A percentile compares a stretch with the other conserved stretches of the same genome.
Evolutionary conservation across 2,113 vertebrate genomes (phyloP).

Genomic region (Loxodonta africana): DNA sequence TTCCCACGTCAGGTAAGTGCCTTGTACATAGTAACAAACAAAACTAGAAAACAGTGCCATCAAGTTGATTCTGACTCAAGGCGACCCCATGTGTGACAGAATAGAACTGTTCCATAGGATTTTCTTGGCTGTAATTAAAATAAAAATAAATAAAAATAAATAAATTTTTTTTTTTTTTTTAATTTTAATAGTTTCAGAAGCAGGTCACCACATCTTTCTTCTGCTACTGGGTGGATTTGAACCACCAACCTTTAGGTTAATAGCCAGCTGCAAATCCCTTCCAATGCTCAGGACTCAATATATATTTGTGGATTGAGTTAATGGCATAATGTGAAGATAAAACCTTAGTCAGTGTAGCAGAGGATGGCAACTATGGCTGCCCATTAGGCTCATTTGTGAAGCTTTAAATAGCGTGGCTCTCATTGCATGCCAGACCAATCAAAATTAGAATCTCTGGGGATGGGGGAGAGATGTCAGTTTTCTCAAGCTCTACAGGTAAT

Average conservation of each 20-base stretch:
- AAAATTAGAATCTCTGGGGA: not conserved
- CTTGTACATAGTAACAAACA: not conserved
- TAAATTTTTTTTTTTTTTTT: no score
- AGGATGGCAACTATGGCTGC: not conserved
- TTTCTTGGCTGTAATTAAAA: not conserved
- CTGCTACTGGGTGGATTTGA: not conserved
- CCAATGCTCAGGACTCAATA: not conserved
- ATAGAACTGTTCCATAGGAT: not conserved
- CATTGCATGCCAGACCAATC: not conserved
- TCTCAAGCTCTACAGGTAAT: not conserved
- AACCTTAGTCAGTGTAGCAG: not conserved
- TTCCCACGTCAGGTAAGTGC: not conserved
- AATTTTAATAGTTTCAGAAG: not conserved
- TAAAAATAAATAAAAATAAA: no score
- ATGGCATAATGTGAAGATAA: not conserved
- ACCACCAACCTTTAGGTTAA: not conserved
- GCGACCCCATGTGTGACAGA: not conserved
- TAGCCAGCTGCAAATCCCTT: not conserved
- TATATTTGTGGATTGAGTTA: constrained; percentile 23
- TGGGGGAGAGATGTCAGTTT: not conserved
- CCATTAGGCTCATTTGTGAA: not conserved
- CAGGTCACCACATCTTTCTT: not conserved
- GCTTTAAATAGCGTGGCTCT: not conserved
- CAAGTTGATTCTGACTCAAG: not conserved
- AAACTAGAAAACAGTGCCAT: not conserved